Evolutionary conservation across 2,113 vertebrate genomes (phyloP).

Genomic region (Tor tambroides): DNA sequence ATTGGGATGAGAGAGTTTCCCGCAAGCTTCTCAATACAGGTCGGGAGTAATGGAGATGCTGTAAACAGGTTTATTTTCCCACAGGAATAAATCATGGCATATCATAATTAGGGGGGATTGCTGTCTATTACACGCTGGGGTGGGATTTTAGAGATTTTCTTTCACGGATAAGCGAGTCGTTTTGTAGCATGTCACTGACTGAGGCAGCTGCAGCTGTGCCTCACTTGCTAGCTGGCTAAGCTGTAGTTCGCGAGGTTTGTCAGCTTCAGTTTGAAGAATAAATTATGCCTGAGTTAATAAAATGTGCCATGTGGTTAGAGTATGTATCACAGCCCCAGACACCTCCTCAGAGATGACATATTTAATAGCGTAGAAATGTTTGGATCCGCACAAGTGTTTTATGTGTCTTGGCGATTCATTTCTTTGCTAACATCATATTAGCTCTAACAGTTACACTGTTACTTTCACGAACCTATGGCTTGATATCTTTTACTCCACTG

Average conservation of each 20-base stretch:
- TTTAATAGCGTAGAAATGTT: background rate
- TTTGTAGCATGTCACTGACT: slow-evolving; percentile 35
- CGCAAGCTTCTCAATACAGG: slow-evolving; percentile 77
- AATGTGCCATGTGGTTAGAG: background rate
- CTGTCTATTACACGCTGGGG: background rate
- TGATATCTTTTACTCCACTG: background rate
- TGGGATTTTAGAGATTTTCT: background rate
- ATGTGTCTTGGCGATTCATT: background rate
- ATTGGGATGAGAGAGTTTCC: slow-evolving; percentile 77
- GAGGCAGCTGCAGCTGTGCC: slow-evolving; percentile 33
- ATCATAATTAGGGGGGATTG: background rate
- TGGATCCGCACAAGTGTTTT: background rate
- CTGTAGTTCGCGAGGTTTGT: background rate
- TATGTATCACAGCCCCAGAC: background rate
- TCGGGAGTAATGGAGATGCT: slow-evolving; percentile 65
- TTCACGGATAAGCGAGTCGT: background rate
- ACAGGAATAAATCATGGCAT: slow-evolving; percentile 28
- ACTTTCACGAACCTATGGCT: background rate
- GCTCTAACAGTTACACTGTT: background rate
- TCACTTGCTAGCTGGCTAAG: slow-evolving; percentile 46
- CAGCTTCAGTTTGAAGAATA: background rate
- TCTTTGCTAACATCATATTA: slow-evolving; percentile 8
- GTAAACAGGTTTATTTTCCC: slow-evolving; percentile 59
- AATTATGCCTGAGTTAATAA: background rate
- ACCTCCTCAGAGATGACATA: background rate